Evolutionary conservation across 2,113 vertebrate genomes (phyloP).

Genomic region (Coryphaenoides rupestris): DNA sequence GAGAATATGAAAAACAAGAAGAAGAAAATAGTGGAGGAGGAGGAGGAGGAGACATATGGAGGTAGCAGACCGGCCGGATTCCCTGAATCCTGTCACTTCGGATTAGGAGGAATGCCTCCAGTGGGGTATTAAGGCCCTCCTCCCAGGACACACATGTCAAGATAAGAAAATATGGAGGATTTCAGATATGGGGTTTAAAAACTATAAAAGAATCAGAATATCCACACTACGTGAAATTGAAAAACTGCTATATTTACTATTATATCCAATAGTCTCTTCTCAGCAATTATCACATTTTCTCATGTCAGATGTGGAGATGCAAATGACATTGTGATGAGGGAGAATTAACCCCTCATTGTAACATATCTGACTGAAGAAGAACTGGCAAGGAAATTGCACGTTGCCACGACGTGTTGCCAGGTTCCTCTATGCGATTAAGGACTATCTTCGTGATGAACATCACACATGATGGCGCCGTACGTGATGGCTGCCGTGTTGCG

Average conservation of each 20-base stretch:
- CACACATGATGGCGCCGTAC: too few species aligned
- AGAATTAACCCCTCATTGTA: too few species aligned
- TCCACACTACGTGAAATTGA: constrained; percentile 13
- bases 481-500: too few species aligned
- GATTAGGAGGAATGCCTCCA: constrained; percentile 31
- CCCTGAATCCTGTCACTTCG: constrained; percentile 40
- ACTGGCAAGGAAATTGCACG: too few species aligned
- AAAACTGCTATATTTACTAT: not conserved
- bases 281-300: too few species aligned
- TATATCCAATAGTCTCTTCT: too few species aligned
- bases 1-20: not conserved
- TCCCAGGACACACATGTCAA: constrained; percentile 38
- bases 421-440: too few species aligned
- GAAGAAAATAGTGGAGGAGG: not conserved
- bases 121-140: constrained; percentile 54
- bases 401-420: too few species aligned
- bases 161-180: not conserved
- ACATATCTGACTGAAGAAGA: too few species aligned
- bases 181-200: not conserved
- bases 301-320: too few species aligned
- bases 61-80: constrained; percentile 42
- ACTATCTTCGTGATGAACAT: too few species aligned
- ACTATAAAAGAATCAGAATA: constrained; percentile 18
- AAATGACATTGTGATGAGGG: too few species aligned
- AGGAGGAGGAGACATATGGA: constrained; percentile 16